phyloP scores from a whole-genome alignment of 2,797 vertebrate genomes.

The Lycodopsis pacificus region DNA sequence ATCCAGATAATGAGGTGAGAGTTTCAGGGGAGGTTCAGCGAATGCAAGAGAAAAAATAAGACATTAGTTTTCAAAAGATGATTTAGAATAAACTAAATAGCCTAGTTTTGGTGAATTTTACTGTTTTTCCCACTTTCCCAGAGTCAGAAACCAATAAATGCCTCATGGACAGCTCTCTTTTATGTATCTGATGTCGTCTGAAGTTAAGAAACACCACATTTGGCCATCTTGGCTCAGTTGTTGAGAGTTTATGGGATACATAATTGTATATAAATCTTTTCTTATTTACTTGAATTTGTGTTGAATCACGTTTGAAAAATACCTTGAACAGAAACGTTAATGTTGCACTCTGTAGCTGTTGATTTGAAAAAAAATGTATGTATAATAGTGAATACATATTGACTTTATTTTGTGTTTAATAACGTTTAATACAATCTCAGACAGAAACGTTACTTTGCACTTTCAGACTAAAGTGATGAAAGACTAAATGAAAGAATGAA shows the following conservation, averaged over 20 bases:
- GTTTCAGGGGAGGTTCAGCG: not conserved
- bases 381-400: not conserved
- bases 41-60: not conserved
- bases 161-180: no score
- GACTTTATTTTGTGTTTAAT: not conserved
- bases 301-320: no score
- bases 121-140: no score
- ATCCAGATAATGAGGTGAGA: not conserved
- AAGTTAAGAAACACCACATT: no score
- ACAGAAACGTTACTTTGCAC: not conserved
- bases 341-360: not conserved
- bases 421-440: not conserved
- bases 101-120: not conserved
- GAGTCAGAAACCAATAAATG: no score
- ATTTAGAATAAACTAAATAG: not conserved
- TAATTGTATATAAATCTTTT: not conserved
- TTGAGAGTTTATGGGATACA: no score
- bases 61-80: not conserved
- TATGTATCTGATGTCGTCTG: no score
- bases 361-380: no score
- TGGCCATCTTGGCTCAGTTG: no score
- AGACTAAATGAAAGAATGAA: not conserved
- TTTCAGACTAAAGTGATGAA: not conserved
- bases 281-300: not conserved
- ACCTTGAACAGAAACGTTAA: no score